phyloP scores from a whole-genome alignment of 2,113 vertebrate species.

The Oreotragus oreotragus region DNA sequence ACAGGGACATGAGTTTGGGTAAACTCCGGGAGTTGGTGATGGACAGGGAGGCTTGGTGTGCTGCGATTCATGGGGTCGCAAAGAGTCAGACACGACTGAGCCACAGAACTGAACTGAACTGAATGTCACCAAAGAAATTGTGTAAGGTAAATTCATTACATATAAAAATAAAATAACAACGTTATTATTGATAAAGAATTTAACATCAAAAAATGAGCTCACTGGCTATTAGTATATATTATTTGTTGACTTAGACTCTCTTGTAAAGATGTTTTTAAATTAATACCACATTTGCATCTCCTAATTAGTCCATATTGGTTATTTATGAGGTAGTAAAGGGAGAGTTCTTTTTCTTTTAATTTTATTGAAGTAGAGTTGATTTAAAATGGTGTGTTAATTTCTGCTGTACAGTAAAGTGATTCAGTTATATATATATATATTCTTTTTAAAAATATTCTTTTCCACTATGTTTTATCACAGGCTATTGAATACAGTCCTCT shows the following conservation, averaged over 20 bases:
- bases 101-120: too few relatives aligned
- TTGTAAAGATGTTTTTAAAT: not conserved
- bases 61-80: too few relatives aligned
- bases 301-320: not conserved
- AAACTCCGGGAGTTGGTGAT: too few relatives aligned
- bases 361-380: not conserved
- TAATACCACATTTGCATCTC: not conserved
- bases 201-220: not conserved
- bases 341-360: not conserved
- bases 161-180: not conserved
- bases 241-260: not conserved
- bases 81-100: too few relatives aligned
- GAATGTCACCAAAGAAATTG: not conserved
- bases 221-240: not conserved
- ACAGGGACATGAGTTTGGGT: too few relatives aligned
- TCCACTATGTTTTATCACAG: not conserved
- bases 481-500: not conserved
- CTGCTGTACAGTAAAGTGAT: not conserved
- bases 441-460: not conserved
- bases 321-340: not conserved
- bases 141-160: not conserved
- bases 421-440: not conserved
- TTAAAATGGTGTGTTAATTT: not conserved
- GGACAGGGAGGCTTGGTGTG: too few relatives aligned
- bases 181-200: not conserved